These are phyloP conservation scores for Engystomops pustulosus DNA, from an alignment of 2,113 vertebrate genomes.

Conservation along the genomic window DNA sequence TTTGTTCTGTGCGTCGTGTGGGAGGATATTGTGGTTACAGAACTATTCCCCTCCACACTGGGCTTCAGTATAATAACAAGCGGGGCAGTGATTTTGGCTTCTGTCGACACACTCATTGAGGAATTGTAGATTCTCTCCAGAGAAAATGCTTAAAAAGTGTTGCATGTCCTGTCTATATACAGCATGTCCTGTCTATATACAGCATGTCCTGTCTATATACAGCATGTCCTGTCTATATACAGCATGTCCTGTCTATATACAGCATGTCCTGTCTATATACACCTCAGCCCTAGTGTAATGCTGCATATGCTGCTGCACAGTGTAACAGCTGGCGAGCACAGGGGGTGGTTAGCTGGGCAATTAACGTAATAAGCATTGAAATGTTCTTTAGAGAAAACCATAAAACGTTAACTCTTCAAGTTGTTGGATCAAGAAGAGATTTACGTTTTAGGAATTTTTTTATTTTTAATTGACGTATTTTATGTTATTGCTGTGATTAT, in stretches of 20 bases:
- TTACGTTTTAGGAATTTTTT: background rate
- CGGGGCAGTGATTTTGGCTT: background rate
- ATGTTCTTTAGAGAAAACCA: background rate
- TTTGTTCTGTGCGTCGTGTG: too few species aligned
- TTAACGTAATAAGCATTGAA: constrained; percentile 26
- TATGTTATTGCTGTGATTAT: too few species aligned
- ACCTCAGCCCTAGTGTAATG: background rate
- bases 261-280: background rate
- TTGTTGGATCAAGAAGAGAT: background rate
- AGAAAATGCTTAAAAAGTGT: too few species aligned
- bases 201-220: too few species aligned
- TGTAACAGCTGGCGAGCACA: constrained; percentile 36
- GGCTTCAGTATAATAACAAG: background rate
- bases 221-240: too few species aligned
- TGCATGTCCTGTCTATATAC: too few species aligned
- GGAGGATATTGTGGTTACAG: constrained; percentile 18
- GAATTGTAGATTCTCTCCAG: too few species aligned
- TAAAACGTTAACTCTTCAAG: background rate
- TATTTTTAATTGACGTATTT: too few species aligned
- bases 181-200: too few species aligned
- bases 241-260: too few species aligned
- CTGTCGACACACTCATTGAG: background rate
- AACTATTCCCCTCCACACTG: background rate
- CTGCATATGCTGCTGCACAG: background rate
- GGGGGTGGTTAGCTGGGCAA: constrained; percentile 8